These are phyloP conservation scores for Leucophenga varia DNA, from an alignment of 1,140 invertebrate species.

Conservation along the genomic window DNA sequence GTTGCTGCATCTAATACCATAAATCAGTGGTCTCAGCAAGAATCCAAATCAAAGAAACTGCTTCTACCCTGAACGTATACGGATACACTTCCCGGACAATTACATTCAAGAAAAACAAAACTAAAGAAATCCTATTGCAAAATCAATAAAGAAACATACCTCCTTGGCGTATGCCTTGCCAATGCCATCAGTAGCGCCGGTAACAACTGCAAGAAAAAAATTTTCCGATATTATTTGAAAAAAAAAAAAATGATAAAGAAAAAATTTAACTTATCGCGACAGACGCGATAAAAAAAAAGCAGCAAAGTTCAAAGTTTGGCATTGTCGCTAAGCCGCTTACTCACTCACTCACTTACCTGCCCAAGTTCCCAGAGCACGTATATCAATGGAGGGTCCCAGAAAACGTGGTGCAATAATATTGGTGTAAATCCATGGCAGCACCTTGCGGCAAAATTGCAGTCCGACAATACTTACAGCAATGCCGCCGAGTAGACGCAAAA, in stretches of 20 bases:
- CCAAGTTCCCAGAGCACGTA: slow-evolving; percentile 57
- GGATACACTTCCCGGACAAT: no score
- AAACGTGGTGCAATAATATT: slow-evolving; percentile 55
- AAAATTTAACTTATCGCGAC: slow-evolving; percentile 21
- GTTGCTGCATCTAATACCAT: no score
- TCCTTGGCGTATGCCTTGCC: slow-evolving; percentile 86
- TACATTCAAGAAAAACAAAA: no score
- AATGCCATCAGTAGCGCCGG: slow-evolving; percentile 89
- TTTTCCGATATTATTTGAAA: no score
- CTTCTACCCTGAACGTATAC: no score
- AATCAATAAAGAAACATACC: no score
- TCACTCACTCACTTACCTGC: slow-evolving; percentile 60
- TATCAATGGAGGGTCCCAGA: slow-evolving; percentile 52
- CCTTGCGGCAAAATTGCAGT: slow-evolving; percentile 39
- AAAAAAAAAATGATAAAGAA: slow-evolving; percentile 13
- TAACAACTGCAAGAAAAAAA: slow-evolving; percentile 74
- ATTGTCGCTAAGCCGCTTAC: no score
- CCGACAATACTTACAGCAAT: slow-evolving; percentile 42
- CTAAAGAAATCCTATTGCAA: no score
- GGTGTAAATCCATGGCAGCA: slow-evolving; percentile 55
- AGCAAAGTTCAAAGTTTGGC: slow-evolving; percentile 10
- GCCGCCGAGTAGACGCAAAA: slow-evolving; percentile 28
- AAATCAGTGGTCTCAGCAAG: no score
- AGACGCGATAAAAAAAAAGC: not conserved
- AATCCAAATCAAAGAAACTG: no score